Conservation (phyloP, 1,140 invertebrate genomes). For the Phthorimaea operculella region DNA sequence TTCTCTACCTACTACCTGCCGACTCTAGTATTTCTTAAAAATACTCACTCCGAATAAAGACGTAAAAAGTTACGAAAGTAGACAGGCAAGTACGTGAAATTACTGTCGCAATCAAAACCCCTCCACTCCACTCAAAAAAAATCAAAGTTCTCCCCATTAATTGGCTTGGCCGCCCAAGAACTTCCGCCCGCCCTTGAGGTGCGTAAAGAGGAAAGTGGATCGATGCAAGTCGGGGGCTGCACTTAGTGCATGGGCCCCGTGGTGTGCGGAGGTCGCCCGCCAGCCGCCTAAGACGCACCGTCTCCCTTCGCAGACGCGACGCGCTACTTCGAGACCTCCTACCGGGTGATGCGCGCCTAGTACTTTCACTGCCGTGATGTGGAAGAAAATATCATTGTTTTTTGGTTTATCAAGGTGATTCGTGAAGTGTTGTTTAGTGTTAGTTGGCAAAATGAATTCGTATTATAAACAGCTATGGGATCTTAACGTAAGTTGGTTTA, state of each 20-base stretch:
- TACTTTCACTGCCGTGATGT: constrained; percentile 11
- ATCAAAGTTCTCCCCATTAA: background rate
- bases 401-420: no score
- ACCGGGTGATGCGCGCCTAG: constrained; percentile 15
- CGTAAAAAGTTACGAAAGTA: no score
- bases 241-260: constrained; percentile 41
- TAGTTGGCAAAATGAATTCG: constrained; percentile 2
- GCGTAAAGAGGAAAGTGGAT: constrained; percentile 36
- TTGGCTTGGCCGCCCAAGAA: background rate
- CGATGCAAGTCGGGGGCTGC: constrained; percentile 35
- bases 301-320: constrained; percentile 3
- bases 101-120: no score
- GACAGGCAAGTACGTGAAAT: no score
- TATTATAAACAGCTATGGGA: constrained; percentile 26
- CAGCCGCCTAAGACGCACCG: constrained; percentile 8
- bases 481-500: constrained; percentile 22
- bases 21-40: no score
- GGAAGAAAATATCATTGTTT: no score
- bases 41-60: no score
- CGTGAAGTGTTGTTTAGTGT: no score
- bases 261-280: constrained; percentile 34
- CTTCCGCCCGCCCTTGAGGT: constrained; percentile 1
- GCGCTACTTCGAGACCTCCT: constrained; percentile 9
- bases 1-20: no score
- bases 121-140: no score